Base-by-base conservation (phyloP, 30 jellyfish, hydroid and myxozoan species). In the Euphysa ruthae region DNA sequence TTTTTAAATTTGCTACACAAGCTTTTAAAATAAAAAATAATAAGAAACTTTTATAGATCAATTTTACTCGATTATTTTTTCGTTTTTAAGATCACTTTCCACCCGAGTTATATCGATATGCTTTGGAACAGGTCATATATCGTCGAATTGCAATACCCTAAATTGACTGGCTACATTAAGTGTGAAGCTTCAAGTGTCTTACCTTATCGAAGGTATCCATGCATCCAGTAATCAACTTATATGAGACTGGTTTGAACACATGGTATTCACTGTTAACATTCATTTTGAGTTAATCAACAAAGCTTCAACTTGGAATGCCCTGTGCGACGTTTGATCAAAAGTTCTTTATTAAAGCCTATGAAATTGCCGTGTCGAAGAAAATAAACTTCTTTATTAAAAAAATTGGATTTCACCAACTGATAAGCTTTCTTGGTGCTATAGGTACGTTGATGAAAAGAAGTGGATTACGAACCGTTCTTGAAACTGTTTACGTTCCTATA, bases 231-330 rank as follows among this genome's bases (percentile, higher is more conserved):
- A 46, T 46, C 60, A 46, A 46, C 60, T 46, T 46, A 46, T 29
- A 4, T 5, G 60, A 25, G 23, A 46, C 60, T 2, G 60, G 23
- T 46, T 46, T 46, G 28, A 5, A 2, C 23, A 29, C 60, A 5
- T 46, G 18, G 23, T 46, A 46, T 46, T 46, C 60, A n/a, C 23
- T 46, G 60, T 46, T 46, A 46, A 46, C 28, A n/a, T 46, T 46
- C 23, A 46, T 46, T 46, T 25, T 46, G 23, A 46, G 18, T n/a
- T 29, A 46, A 29, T 46, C 60, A 46, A 29, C 18, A 46, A 46
- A 46, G 60, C 60, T 46, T n/a, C 60, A 46, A 46, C 60, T 46
- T 46, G 60, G 60, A 46, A 46, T 46, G 60, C 60, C 60, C 60
- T 46, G 60, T 46, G 10, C 23, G 60, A 46, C 10, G 10, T 46